Percentiles rank a stretch among this genome's conserved stretches.
phyloP scores from a whole-genome alignment of 53 echinoderm and acorn worm genomes.

The Stichopus horrens region DNA sequence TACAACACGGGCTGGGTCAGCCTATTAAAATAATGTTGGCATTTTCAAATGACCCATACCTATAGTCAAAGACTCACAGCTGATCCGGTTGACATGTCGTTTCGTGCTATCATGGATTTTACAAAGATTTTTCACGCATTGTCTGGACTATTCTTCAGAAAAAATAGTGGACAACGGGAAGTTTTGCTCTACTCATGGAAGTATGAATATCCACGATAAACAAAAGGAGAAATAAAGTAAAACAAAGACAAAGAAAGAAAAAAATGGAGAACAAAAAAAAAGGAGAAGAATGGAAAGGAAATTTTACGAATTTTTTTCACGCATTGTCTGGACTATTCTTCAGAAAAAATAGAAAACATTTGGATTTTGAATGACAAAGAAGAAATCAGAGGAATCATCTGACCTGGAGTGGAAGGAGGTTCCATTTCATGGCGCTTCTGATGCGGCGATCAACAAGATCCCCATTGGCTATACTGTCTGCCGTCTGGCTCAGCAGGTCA shows the following conservation, averaged over 20 bases:
- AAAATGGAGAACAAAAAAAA: background rate
- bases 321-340: background rate
- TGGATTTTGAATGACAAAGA: background rate
- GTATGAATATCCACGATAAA: too few relatives aligned
- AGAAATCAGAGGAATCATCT: background rate
- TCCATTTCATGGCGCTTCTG: slow-evolving; percentile 71
- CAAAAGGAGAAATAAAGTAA: too few relatives aligned
- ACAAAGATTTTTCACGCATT: background rate
- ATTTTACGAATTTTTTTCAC: background rate
- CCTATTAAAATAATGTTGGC: too few relatives aligned
- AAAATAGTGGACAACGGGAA: too few relatives aligned
- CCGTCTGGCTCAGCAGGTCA: slow-evolving; percentile 70
- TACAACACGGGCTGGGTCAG: too few relatives aligned
- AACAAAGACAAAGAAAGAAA: background rate
- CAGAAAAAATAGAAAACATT: background rate
- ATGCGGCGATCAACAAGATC: slow-evolving; percentile 87
- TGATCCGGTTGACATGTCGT: too few relatives aligned
- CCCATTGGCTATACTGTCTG: slow-evolving; percentile 82
- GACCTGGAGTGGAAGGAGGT: slow-evolving; percentile 85
- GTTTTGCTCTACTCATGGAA: too few relatives aligned
- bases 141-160: background rate
- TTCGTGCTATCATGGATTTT: too few relatives aligned
- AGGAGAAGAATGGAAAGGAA: too few relatives aligned
- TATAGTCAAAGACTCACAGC: too few relatives aligned
- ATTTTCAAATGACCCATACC: too few relatives aligned